Percentiles rank a stretch among this genome's conserved stretches.
Conservation (phyloP, 2,888 invertebrate genomes). For the Polietes domitor region DNA sequence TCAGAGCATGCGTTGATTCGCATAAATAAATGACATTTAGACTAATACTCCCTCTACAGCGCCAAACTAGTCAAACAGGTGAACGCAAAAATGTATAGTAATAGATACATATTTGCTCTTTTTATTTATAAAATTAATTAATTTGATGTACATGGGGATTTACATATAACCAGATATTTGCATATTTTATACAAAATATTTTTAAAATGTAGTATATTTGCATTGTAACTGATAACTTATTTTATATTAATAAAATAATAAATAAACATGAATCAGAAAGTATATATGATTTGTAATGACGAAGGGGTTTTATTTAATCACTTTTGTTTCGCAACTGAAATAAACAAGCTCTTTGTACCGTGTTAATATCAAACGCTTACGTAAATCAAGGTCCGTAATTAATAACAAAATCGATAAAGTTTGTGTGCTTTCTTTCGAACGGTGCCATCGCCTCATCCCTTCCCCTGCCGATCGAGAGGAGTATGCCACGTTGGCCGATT, state of each 20-base stretch:
- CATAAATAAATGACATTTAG: conserved; percentile 11
- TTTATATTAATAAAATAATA: conserved; percentile 28
- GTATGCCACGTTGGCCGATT: no score
- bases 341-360: no score
- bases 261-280: not conserved
- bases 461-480: no score
- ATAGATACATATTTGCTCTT: conserved; percentile 6
- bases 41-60: conserved; percentile 19
- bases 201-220: conserved; percentile 32
- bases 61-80: conserved; percentile 39
- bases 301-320: no score
- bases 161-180: conserved; percentile 27
- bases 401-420: no score
- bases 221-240: conserved; percentile 33
- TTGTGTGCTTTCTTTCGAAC: no score
- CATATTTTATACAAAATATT: conserved; percentile 35
- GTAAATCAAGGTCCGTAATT: no score
- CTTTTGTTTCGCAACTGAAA: no score
- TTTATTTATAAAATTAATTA: not conserved
- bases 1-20: no score
- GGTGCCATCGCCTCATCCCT: no score
- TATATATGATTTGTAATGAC: no score
- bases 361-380: no score
- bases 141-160: conserved; percentile 5
- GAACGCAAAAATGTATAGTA: not conserved